Evolutionary conservation across 2,113 vertebrate genomes (phyloP).

Genomic region (Zootoca vivipara): DNA sequence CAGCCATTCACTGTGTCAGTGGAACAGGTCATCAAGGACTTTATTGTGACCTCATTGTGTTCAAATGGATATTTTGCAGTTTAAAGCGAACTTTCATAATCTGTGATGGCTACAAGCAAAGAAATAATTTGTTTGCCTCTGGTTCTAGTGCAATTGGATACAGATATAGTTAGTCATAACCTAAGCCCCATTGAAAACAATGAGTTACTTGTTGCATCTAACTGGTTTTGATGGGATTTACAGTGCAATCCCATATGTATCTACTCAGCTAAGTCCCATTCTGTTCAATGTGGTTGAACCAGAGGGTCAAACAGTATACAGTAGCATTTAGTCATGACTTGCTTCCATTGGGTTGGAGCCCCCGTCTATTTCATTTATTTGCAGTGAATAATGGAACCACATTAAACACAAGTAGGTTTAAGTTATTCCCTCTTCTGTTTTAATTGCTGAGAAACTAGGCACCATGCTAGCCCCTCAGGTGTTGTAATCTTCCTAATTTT

Average conservation of each 20-base stretch:
- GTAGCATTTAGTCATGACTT: no score
- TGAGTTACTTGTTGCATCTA: neutral
- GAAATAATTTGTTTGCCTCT: neutral
- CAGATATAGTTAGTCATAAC: neutral
- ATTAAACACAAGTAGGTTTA: neutral
- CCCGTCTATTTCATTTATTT: neutral
- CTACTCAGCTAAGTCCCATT: neutral
- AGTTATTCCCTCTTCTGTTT: neutral
- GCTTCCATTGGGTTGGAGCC: no score
- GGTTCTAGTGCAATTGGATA: neutral
- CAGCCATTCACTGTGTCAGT: neutral
- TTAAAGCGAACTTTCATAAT: neutral
- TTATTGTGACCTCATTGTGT: neutral
- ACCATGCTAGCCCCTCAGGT: neutral
- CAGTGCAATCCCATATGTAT: neutral
- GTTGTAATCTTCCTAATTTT: neutral
- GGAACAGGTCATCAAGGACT: neutral
- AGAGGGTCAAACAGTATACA: neutral
- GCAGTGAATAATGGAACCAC: neutral
- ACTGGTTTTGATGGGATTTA: constrained; percentile 7
- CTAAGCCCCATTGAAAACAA: neutral
- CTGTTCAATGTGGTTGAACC: neutral
- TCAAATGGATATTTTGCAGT: neutral
- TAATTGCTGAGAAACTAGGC: neutral
- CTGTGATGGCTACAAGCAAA: neutral